A percentile compares a stretch with the other conserved stretches of the same genome.
Conservation (phyloP, 2,888 invertebrate genomes). For the Brenthis hecate region DNA sequence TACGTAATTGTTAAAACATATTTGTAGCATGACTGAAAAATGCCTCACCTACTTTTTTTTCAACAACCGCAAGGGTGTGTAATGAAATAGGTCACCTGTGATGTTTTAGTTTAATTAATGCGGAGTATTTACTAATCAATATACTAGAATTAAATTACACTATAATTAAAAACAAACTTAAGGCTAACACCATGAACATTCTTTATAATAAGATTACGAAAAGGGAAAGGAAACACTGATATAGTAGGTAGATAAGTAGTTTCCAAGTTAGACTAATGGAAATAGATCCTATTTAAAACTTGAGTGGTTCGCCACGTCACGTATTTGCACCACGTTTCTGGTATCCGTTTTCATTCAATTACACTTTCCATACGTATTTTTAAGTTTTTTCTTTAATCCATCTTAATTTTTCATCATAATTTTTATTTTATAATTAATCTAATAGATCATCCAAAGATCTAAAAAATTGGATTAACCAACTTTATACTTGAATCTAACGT, state of each 20-base stretch:
- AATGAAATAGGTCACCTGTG: slow-evolving; percentile 37
- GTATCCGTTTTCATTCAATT: slow-evolving; percentile 7
- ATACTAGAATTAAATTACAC: background rate
- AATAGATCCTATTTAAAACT: slow-evolving; percentile 41
- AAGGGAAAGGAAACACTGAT: slow-evolving; percentile 24
- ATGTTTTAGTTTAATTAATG: slow-evolving; percentile 35
- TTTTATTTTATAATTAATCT: slow-evolving; percentile 8
- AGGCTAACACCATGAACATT: slow-evolving; percentile 2
- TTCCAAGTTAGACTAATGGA: slow-evolving; percentile 39
- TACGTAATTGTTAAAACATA: background rate
- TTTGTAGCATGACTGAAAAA: slow-evolving; percentile 17
- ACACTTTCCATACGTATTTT: slow-evolving; percentile 18
- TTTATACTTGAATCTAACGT: slow-evolving; percentile 17
- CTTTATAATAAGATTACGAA: slow-evolving; percentile 33
- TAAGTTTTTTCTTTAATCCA: background rate
- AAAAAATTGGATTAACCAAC: slow-evolving; percentile 13
- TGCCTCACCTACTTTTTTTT: slow-evolving; percentile 30
- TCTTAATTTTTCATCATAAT: background rate
- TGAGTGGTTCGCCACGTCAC: slow-evolving; percentile 36
- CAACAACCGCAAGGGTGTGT: slow-evolving; percentile 27
- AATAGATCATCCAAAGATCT: background rate
- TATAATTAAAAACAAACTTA: no score
- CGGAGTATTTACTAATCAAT: slow-evolving; percentile 32
- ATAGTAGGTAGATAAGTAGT: slow-evolving; percentile 37
- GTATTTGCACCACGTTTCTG: slow-evolving; percentile 29